Base-by-base conservation (phyloP, 2,797 vertebrate genomes). In the Helicolenus hilgendorfi region DNA sequence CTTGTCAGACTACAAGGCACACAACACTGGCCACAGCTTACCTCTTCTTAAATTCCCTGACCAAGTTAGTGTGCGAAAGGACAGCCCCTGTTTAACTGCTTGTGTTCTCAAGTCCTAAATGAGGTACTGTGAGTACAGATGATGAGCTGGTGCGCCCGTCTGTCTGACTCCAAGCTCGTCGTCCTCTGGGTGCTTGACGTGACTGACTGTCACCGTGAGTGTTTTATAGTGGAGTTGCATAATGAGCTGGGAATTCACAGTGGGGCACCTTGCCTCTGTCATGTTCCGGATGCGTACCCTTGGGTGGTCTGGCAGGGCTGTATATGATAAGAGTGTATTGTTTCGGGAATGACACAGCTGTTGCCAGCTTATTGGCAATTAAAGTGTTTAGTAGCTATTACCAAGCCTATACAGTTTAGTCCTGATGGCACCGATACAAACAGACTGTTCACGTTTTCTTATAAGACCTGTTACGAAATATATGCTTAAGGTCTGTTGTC, bases 201-300 rank as follows among this genome's bases (percentile, higher is more conserved):
- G 76, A 56, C 84, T 2, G 81, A 3, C 78, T 59, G 85, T 64
- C 60, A 8, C 26, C 24, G 56, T 15, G 53, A 38, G 56, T 90
- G 72, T 85, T 95, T 93, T 93, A 94, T 95, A 92, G 69, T 38
- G 69, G 60, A 56, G 86, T 97, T 95, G 89, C 94, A 92, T 97
- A 96, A 97, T 93, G 77, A 81, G 75, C 33, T 53, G 72, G 89
- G 92, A 92, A 93, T 96, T 83, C 79, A 75, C 33, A 31, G 77
- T 26, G 78, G 92, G 95, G 90, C 90, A 94, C 94, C 94, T 95
- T 92, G 89, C 86, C 87, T 86, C 78, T 80, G 91, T 94, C 76
- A 84, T 89, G 92, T 79, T 77, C 90, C 65, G 59, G 72, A 84
- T 27, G 83, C 14, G 64, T 82, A 89, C 91, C 91, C 92, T 87